Conservation (phyloP, 2,797 vertebrate genomes). For the Selene dorsalis region DNA sequence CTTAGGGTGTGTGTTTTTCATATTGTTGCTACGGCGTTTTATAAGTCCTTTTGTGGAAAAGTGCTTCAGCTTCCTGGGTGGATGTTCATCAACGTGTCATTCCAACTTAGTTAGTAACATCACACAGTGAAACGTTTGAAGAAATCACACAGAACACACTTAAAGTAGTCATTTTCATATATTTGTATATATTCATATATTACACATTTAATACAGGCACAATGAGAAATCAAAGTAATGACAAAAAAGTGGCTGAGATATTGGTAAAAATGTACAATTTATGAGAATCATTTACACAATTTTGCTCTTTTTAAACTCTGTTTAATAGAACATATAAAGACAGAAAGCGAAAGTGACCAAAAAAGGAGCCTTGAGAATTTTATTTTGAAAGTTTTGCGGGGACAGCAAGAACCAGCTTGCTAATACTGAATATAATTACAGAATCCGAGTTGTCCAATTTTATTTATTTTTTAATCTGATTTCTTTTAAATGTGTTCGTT, state of each 20-base stretch:
- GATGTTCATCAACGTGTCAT: neutral
- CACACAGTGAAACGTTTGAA: slow-evolving; percentile 16
- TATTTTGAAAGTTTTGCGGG: slow-evolving; percentile 79
- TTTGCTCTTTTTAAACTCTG: slow-evolving; percentile 79
- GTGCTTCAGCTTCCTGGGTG: neutral
- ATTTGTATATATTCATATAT: slow-evolving; percentile 91
- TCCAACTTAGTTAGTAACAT: neutral
- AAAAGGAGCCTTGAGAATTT: slow-evolving; percentile 66
- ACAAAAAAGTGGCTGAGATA: slow-evolving; percentile 88
- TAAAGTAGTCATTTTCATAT: slow-evolving; percentile 83
- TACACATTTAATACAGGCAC: slow-evolving; percentile 89
- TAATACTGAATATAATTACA: slow-evolving; percentile 69
- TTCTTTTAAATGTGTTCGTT: slow-evolving; percentile 12
- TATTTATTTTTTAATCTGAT: neutral
- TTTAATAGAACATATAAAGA: slow-evolving; percentile 85
- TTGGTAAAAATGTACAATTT: slow-evolving; percentile 91
- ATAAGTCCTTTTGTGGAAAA: too few species aligned
- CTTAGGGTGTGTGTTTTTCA: neutral
- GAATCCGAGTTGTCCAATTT: slow-evolving; percentile 25
- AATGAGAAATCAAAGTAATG: slow-evolving; percentile 84
- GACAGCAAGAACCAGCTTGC: slow-evolving; percentile 99
- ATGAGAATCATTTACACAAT: slow-evolving; percentile 92
- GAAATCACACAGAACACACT: slow-evolving; percentile 48
- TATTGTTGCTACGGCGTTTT: too few species aligned
- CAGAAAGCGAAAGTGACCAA: slow-evolving; percentile 80